Evolutionary conservation across 2,888 invertebrate species (phyloP).

Genomic region (Malthinus seriepunctatus): DNA sequence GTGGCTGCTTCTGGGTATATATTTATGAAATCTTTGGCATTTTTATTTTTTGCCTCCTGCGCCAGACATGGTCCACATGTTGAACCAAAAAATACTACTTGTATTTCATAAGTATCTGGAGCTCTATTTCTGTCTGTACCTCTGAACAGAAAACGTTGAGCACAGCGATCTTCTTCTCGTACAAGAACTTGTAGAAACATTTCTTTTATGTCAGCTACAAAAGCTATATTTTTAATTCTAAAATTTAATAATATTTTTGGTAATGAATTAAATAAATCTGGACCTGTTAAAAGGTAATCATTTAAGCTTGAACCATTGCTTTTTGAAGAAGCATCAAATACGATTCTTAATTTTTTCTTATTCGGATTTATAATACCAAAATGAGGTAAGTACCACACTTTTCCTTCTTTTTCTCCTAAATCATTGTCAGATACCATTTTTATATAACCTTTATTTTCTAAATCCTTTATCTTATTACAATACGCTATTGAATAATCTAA

Average conservation of each 20-base stretch:
- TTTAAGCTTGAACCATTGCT: background rate
- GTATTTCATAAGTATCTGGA: background rate
- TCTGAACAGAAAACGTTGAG: background rate
- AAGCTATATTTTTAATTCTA: background rate
- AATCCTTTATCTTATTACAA: background rate
- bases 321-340: background rate
- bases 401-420: background rate
- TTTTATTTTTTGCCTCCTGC: background rate
- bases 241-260: background rate
- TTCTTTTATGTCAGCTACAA: no score
- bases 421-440: background rate
- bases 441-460: background rate
- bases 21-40: background rate
- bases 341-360: background rate
- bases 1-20: background rate
- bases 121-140: background rate
- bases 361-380: no score
- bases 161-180: no score
- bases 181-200: no score
- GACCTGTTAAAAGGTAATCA: background rate
- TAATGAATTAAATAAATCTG: background rate
- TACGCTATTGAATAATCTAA: background rate
- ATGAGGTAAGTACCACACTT: background rate
- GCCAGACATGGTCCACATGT: no score
- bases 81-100: background rate